Base-by-base conservation (phyloP, 2,797 vertebrate genomes). In the Varecia variegata region DNA sequence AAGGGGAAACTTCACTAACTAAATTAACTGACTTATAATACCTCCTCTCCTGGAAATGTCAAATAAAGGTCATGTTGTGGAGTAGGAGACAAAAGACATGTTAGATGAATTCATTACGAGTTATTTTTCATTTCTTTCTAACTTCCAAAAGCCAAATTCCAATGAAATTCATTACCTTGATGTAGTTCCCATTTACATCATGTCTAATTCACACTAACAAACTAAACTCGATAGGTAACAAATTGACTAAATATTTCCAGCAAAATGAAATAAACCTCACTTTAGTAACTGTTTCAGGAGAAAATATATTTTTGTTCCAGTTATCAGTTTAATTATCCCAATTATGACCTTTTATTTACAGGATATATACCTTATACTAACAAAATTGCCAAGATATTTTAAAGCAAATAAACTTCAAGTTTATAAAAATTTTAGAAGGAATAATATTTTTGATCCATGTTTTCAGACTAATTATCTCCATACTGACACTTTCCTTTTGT, bases 231-330 rank as follows among this genome's bases (percentile, higher is more conserved):
- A 45, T 45, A 74, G 10, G 15, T 79, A 83, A 71, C 76, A 65
- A 82, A 85, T 90, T 88, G n/a, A 40, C 35, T 74, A 92, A 93
- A 87, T 84, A 68, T 90, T 83, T 95, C 30, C 77, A 86, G 27
- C 32, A 94, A 96, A 82, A 65, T 93, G 30, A 95, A 95, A 81
- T 86, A 97, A 79, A 70, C 50, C 8, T 90, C 56, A 60, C 27
- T 71, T 94, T 87, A 84, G 40, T 79, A 62, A 89, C 18, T 76
- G 14, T 47, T 88, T 4, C 30, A 68, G 20, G 6, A 85, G 18
- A 89, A 96, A 96, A 95, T 54, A 95, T 54, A 96, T 58, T 82
- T 96, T 85, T 88, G 40, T 73, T 82, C 2, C 21, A 88, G 13
- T 67, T 38, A 65, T 93, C 32, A 76, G 2, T 81, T 47, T 90